phyloP scores from a whole-genome alignment of 2,888 invertebrate genomes.

The Fragum whitleyi region DNA sequence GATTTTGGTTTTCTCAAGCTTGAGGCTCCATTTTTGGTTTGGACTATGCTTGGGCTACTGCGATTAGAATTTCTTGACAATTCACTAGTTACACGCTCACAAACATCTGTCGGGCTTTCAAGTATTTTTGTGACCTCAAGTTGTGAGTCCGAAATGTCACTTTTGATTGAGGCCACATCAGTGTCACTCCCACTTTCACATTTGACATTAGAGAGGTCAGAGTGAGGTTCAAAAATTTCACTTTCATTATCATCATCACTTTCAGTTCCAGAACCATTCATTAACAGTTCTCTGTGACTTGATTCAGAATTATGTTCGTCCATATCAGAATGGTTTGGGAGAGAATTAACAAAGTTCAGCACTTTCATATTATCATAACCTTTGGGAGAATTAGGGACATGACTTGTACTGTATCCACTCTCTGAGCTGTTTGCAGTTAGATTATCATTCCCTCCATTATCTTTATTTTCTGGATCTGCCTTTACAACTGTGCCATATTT shows the following conservation, averaged over 20 bases:
- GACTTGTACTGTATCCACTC: conserved; percentile 61
- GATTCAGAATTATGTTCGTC: conserved; percentile 50
- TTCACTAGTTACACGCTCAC: conserved; percentile 34
- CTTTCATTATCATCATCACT: conserved; percentile 29
- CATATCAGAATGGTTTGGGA: conserved; percentile 57
- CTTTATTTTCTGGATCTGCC: conserved; percentile 41
- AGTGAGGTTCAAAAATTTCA: conserved; percentile 8
- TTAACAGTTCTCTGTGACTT: conserved; percentile 34
- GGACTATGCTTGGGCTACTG: background rate
- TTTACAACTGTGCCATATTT: conserved; percentile 29
- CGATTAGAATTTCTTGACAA: conserved; percentile 23
- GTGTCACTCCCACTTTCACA: conserved; percentile 63
- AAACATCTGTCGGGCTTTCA: conserved; percentile 54
- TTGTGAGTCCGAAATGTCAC: conserved; percentile 39
- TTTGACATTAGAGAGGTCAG: conserved; percentile 35
- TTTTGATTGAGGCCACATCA: conserved; percentile 38
- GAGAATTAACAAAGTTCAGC: conserved; percentile 61
- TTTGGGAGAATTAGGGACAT: conserved; percentile 51
- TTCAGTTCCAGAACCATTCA: conserved; percentile 56
- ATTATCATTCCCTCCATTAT: conserved; percentile 42
- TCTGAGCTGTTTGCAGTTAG: conserved; percentile 57
- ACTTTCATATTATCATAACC: conserved; percentile 55
- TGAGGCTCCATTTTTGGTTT: background rate
- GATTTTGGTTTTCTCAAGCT: background rate
- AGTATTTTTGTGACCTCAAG: conserved; percentile 58